Evolutionary conservation across 2,888 invertebrate genomes (phyloP).

Genomic region (Tetropium fuscum): DNA sequence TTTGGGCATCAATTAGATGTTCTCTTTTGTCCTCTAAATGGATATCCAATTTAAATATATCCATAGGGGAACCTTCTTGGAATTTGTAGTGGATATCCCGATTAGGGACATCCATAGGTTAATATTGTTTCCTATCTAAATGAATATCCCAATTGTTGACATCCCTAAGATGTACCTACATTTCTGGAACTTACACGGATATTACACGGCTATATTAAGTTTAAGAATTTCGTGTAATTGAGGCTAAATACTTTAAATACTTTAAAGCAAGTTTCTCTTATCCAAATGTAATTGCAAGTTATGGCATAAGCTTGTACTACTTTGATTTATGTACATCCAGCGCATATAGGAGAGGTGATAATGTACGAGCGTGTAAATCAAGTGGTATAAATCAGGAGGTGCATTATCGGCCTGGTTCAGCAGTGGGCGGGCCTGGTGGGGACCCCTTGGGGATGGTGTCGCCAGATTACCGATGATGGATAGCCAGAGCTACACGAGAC

Average conservation of each 20-base stretch:
- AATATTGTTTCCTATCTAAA: too few species aligned
- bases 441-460: slow-evolving; percentile 27
- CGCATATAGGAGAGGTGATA: slow-evolving; percentile 30
- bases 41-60: too few species aligned
- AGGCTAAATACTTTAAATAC: neutral
- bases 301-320: slow-evolving; percentile 10
- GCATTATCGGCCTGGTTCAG: slow-evolving; percentile 51
- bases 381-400: slow-evolving; percentile 49
- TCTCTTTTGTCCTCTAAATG: too few species aligned
- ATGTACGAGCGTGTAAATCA: slow-evolving; percentile 32
- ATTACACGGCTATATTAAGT: too few species aligned
- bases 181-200: too few species aligned
- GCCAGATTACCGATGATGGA: slow-evolving; percentile 51
- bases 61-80: too few species aligned
- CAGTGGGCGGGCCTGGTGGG: slow-evolving; percentile 42
- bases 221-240: too few species aligned
- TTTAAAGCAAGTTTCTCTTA: neutral
- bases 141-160: too few species aligned
- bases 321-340: slow-evolving; percentile 29
- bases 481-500: slow-evolving; percentile 17
- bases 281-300: slow-evolving; percentile 11
- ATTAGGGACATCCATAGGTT: too few species aligned
- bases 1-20: too few species aligned
- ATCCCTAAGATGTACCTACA: too few species aligned
- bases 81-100: too few species aligned